A percentile compares a stretch with the other conserved stretches of the same genome.
Conservation (phyloP, 2,888 invertebrate species). For the Oligia fasciuncula region DNA sequence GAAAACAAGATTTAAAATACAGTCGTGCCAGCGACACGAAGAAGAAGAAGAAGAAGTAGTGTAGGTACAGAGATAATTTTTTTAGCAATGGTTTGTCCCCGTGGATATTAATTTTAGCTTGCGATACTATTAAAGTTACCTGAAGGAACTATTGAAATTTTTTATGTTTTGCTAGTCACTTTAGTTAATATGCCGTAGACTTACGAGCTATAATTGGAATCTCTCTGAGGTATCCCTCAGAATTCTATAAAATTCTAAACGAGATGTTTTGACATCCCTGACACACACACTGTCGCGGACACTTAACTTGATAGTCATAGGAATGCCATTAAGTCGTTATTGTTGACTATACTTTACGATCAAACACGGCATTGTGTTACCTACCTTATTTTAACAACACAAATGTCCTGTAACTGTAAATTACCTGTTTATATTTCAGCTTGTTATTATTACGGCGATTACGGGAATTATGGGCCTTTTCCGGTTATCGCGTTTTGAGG, state of each 20-base stretch:
- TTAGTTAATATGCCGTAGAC: too few relatives aligned
- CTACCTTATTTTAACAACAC: conserved; percentile 5
- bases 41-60: too few relatives aligned
- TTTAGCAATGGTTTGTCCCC: background rate
- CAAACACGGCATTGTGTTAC: background rate
- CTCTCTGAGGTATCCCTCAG: too few relatives aligned
- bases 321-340: background rate
- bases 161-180: too few relatives aligned
- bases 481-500: conserved; percentile 51
- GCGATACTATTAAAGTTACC: background rate
- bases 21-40: too few relatives aligned
- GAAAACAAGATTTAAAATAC: too few relatives aligned
- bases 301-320: too few relatives aligned
- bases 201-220: too few relatives aligned
- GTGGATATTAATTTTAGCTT: background rate
- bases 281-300: too few relatives aligned
- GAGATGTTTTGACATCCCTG: too few relatives aligned
- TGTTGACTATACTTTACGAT: background rate
- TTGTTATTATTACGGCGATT: conserved; percentile 49
- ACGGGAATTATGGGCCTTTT: conserved; percentile 43
- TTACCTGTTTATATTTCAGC: conserved; percentile 35
- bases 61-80: background rate
- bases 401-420: conserved; percentile 24
- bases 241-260: too few relatives aligned
- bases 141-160: too few relatives aligned